Evolutionary conservation across 2,113 vertebrate species (phyloP).

Genomic region (Alaudala cheleensis): DNA sequence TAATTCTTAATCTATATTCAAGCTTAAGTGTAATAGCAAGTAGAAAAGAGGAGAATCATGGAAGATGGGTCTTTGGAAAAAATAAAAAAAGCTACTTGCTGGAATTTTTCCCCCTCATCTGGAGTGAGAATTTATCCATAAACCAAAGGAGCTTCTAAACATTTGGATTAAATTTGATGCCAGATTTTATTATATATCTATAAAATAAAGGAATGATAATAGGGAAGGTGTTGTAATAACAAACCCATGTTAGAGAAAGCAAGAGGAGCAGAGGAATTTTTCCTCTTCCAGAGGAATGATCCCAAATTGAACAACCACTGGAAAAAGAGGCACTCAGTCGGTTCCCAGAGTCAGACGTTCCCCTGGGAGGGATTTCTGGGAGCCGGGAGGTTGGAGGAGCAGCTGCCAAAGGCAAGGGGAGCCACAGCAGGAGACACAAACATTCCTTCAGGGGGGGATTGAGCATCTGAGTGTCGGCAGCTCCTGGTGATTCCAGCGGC

Average conservation of each 20-base stretch:
- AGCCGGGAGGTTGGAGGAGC: neutral
- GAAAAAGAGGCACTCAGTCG: neutral
- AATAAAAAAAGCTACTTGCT: neutral
- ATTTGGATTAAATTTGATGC: neutral
- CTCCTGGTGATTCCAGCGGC: neutral
- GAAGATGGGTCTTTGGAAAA: neutral
- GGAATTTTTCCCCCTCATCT: neutral
- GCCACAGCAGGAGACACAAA: neutral
- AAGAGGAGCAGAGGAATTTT: neutral
- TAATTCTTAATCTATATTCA: conserved; percentile 52
- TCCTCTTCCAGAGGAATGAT: neutral
- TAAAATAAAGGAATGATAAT: neutral
- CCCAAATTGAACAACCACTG: neutral
- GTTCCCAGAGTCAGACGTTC: neutral
- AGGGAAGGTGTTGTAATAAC: neutral
- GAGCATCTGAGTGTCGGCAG: neutral
- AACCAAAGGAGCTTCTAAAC: neutral
- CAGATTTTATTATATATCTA: neutral
- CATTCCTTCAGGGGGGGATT: neutral
- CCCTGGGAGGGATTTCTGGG: neutral
- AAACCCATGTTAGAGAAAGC: neutral
- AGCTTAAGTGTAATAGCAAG: neutral
- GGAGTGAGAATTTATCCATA: neutral
- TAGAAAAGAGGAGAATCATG: neutral
- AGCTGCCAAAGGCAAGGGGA: neutral